phyloP scores from a whole-genome alignment of 2,888 invertebrate genomes.

The Tenthredo amoena region DNA sequence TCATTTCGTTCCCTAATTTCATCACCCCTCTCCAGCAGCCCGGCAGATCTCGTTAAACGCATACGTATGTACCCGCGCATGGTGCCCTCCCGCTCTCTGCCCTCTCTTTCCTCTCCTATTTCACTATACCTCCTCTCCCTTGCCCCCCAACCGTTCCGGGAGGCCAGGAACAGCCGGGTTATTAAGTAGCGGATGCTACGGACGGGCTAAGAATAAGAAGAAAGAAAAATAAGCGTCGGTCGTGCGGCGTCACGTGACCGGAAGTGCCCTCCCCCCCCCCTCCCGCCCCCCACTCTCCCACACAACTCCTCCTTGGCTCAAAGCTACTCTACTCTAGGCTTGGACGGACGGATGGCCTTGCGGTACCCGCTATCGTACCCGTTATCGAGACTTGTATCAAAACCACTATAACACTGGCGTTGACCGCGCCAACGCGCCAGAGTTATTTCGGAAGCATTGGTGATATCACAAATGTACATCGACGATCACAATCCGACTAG shows the following conservation, averaged over 20 bases:
- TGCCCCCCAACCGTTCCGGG: constrained; percentile 44
- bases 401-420: constrained; percentile 50
- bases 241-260: constrained; percentile 76
- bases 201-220: constrained; percentile 77
- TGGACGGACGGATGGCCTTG: constrained; percentile 64
- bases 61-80: constrained; percentile 42
- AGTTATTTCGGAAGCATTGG: constrained; percentile 2
- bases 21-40: background rate
- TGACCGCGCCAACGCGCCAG: constrained; percentile 39
- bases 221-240: constrained; percentile 76
- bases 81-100: constrained; percentile 46
- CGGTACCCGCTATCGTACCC: constrained; percentile 64
- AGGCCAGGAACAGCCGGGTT: constrained; percentile 69
- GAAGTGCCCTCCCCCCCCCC: constrained; percentile 72
- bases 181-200: constrained; percentile 73
- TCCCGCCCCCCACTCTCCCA: constrained; percentile 57
- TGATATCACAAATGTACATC: background rate
- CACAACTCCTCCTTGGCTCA: constrained; percentile 35
- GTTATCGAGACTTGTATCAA: constrained; percentile 49
- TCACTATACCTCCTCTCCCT: background rate
- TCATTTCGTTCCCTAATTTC: constrained; percentile 1
- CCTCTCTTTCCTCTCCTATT: background rate
- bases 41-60: constrained; percentile 50
- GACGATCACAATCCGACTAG: background rate
- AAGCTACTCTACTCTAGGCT: constrained; percentile 14